Evolutionary conservation across 1,140 invertebrate species (phyloP).

Genomic region (Trichonephila inaurata): DNA sequence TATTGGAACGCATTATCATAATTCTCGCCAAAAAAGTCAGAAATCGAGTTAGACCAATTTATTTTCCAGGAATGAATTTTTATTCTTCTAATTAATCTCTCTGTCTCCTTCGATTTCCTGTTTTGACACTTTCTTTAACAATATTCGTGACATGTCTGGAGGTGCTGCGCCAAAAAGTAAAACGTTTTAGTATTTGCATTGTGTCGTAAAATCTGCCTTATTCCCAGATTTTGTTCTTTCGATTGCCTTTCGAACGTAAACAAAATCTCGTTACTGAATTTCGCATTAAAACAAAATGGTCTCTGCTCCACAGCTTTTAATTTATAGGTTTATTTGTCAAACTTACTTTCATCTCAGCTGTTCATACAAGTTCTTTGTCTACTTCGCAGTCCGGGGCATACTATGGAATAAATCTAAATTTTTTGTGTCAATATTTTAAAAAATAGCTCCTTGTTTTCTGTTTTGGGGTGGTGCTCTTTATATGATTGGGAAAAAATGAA

Average conservation of each 20-base stretch:
- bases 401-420: background rate
- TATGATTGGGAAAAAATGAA: no score
- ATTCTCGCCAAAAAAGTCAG: background rate
- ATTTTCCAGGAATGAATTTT: background rate
- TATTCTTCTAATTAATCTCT: background rate
- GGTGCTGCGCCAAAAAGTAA: background rate
- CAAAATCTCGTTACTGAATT: background rate
- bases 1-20: background rate
- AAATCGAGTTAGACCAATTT: background rate
- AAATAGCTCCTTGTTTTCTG: background rate
- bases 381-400: background rate
- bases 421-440: background rate
- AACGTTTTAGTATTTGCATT: background rate
- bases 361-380: background rate
- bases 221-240: background rate
- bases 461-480: no score
- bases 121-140: background rate
- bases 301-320: background rate
- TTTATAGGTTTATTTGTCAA: slow-evolving; percentile 22
- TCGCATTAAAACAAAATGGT: background rate
- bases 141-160: background rate
- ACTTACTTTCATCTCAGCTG: slow-evolving; percentile 5
- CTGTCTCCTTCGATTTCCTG: background rate
- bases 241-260: background rate
- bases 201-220: background rate